Evolutionary conservation across 2,797 vertebrate genomes (phyloP).

Genomic region (Cheirogaleus major): DNA sequence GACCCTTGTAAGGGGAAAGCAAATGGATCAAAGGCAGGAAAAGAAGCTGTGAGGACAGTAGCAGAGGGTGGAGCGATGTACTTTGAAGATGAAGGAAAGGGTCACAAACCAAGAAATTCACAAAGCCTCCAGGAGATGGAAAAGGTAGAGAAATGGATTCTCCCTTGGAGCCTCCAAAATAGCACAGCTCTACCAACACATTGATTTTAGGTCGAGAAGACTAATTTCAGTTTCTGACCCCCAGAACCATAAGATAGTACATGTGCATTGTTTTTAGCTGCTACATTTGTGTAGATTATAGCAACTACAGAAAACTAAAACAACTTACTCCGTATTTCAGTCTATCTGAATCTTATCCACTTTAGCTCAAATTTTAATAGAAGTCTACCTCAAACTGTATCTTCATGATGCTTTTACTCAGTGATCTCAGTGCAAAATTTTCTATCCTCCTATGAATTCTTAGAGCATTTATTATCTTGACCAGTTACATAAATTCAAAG

Average conservation of each 20-base stretch:
- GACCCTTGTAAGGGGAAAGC: neutral
- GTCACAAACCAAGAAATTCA: neutral
- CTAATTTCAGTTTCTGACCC: neutral
- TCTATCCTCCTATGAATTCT: neutral
- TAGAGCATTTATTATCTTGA: neutral
- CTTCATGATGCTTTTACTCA: neutral
- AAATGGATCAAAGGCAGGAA: neutral
- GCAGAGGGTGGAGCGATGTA: neutral
- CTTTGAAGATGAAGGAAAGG: neutral
- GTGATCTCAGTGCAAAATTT: neutral
- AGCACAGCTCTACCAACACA: neutral
- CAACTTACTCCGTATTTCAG: neutral
- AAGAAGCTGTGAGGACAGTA: neutral
- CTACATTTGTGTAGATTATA: neutral
- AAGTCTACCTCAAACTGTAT: neutral
- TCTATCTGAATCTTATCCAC: neutral
- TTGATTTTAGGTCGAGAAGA: neutral
- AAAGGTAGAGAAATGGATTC: neutral
- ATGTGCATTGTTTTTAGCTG: neutral
- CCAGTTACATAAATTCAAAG: neutral
- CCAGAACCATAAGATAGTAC: neutral
- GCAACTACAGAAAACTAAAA: neutral
- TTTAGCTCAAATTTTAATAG: neutral
- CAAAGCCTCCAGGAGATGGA: neutral
- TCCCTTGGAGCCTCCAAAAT: neutral